Conservation (phyloP, 2,113 vertebrate species). For the Ariopsis seemanni region DNA sequence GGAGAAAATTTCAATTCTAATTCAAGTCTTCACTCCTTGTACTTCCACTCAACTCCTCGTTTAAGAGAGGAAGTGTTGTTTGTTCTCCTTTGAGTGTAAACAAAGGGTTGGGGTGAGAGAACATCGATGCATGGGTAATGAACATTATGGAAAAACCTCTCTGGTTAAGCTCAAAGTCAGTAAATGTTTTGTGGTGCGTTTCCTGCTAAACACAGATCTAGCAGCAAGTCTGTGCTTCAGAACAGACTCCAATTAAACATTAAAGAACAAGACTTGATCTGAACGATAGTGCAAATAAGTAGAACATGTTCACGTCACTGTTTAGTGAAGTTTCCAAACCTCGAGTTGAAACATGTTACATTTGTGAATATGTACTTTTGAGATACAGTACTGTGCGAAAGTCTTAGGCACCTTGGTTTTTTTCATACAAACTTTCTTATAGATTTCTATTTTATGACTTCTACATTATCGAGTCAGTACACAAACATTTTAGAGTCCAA, state of each 20-base stretch:
- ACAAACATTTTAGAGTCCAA: too few species aligned
- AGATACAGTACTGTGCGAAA: too few species aligned
- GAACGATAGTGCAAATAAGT: too few species aligned
- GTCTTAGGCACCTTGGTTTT: too few species aligned
- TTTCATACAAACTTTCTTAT: too few species aligned
- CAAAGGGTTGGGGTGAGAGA: background rate
- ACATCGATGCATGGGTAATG: background rate
- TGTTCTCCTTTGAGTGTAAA: background rate
- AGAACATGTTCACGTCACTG: background rate
- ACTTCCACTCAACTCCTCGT: background rate
- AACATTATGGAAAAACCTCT: slow-evolving; percentile 12
- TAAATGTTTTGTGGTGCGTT: background rate
- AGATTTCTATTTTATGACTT: too few species aligned
- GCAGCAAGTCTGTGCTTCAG: background rate
- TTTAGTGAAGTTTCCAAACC: background rate
- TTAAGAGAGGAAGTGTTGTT: background rate
- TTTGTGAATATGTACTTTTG: background rate
- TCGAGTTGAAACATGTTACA: background rate
- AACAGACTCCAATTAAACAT: background rate
- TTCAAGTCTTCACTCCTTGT: background rate
- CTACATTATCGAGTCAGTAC: too few species aligned
- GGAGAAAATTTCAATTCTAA: background rate
- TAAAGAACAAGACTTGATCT: background rate
- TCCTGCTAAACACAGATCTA: background rate
- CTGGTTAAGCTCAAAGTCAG: background rate